Conservation (phyloP, 2,797 vertebrate species). For the Catamblyrhynchus diadema region DNA sequence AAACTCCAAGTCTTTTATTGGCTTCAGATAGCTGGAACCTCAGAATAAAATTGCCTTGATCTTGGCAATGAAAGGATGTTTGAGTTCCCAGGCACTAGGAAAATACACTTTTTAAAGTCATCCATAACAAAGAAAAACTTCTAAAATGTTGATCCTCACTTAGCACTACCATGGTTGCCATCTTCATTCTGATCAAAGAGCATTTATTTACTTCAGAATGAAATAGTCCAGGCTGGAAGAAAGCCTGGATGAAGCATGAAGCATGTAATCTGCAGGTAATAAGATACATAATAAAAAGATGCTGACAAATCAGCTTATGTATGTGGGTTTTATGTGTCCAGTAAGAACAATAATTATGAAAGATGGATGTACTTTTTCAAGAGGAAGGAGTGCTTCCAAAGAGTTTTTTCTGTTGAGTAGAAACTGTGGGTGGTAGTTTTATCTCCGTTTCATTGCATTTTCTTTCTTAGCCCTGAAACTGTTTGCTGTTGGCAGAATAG, state of each 20-base stretch:
- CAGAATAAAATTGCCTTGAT: neutral
- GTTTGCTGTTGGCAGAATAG: neutral
- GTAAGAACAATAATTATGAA: neutral
- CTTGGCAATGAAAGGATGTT: neutral
- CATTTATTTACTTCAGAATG: neutral
- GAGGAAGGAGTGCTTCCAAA: neutral
- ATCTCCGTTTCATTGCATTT: neutral
- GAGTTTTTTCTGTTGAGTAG: neutral
- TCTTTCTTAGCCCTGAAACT: neutral
- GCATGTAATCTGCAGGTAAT: neutral
- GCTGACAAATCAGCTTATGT: neutral
- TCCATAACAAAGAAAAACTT: neutral
- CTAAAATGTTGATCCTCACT: neutral
- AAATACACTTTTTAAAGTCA: neutral
- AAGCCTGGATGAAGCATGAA: neutral
- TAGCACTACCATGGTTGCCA: neutral
- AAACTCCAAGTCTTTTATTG: neutral
- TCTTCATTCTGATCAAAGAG: neutral
- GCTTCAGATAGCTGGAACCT: neutral
- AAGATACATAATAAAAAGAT: neutral
- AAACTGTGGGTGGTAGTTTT: neutral
- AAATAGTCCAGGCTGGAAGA: neutral
- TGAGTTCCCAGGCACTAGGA: neutral
- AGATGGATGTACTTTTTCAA: neutral
- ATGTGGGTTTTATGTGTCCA: neutral